Base-by-base conservation (phyloP, 2,113 vertebrate species). In the Toxotes jaculatrix region DNA sequence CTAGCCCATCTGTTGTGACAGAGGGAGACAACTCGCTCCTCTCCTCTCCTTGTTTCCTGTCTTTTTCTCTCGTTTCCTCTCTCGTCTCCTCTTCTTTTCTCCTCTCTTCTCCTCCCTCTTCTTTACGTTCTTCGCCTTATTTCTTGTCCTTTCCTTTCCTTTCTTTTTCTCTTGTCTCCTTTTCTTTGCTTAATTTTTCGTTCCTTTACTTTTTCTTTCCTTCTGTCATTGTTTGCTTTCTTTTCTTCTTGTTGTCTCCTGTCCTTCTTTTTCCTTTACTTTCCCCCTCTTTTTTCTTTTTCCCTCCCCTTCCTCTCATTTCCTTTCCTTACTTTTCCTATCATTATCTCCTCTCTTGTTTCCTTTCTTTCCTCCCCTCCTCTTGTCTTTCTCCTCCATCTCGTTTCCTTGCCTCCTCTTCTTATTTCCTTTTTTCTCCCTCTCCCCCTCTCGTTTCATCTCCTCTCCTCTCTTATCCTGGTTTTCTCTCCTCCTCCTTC, bases 1-100 rank as follows among this genome's bases (percentile, higher is more conserved):
- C 83, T 80, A 65, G 74, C 76, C 94, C 95, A 96, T 96, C 95
- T 96, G 94, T 91, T 94, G 82, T 87, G 71, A 92, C 81, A 90
- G 74, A 85, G 88, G 83, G 83, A 64, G 67, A 86, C 75, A 79
- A 74, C 78, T 83, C 88, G 55, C 79, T 81, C 68, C 72, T 80
- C 57, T 49, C 40, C 14, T 40, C 11, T 17, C 32, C 3, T 79
- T 5, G 7, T 34, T 13, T 38, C 43, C 16, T 77, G 3, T 42
- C 10, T 9, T 62, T 49, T 42, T 7, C 14, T 55, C 5, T 34
- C 13, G 13, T 76, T 31, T 17, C 17, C 21, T 16, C n/a, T 16
- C 14, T 21, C n/a, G 0, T 17, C 17, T 16, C 11, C n/a, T 16
- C 14, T 21, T n/a, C 19, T 8, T 10, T 27, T 31, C 27, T 17